Conservation (phyloP, 2,113 vertebrate genomes). For the Neoarius graeffei region DNA sequence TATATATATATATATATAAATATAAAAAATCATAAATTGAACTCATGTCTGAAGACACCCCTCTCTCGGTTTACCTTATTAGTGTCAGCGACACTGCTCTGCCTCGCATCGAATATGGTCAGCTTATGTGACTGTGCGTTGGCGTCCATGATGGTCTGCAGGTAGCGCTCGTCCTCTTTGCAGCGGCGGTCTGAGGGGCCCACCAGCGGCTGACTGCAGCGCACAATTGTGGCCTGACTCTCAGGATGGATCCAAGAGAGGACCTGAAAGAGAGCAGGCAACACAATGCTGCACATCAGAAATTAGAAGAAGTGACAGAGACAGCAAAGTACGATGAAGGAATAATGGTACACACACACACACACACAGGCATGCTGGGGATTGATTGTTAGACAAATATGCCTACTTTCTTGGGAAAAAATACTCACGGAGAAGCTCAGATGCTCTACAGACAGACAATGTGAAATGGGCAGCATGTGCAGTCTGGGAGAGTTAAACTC, state of each 20-base stretch:
- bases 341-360: no score
- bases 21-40: neutral
- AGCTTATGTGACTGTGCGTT: slow-evolving; percentile 98
- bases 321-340: neutral
- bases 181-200: slow-evolving; percentile 89
- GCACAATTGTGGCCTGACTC: slow-evolving; percentile 89
- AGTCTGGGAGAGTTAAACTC: neutral
- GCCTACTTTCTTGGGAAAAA: neutral
- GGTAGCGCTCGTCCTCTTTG: slow-evolving; percentile 93
- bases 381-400: neutral
- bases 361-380: no score
- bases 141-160: slow-evolving; percentile 95
- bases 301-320: neutral
- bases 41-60: neutral
- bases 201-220: slow-evolving; percentile 90
- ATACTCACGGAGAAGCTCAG: neutral
- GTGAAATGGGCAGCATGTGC: neutral
- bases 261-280: slow-evolving; percentile 70
- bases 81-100: slow-evolving; percentile 84
- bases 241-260: slow-evolving; percentile 98
- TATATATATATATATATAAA: neutral
- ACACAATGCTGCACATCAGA: neutral
- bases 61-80: slow-evolving; percentile 80
- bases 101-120: slow-evolving; percentile 90
- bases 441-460: neutral